A percentile compares a stretch with the other conserved stretches of the same genome.
These are phyloP conservation scores for Peromyscus attwateri DNA, from an alignment of 2,797 vertebrate genomes.

Conservation along the genomic window DNA sequence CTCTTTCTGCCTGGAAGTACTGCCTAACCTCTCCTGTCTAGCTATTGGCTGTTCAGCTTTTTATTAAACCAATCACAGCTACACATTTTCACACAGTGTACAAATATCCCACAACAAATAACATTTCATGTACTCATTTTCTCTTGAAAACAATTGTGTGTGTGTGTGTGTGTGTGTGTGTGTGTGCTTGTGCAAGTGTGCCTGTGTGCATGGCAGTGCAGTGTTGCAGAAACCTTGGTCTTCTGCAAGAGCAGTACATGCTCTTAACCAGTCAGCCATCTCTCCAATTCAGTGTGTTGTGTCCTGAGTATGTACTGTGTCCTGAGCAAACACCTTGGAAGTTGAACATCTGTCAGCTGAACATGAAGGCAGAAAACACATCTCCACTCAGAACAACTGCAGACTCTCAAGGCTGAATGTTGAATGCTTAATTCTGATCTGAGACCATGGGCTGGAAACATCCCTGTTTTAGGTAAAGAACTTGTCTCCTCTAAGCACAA, in stretches of 20 bases:
- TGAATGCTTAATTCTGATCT: conserved; percentile 36
- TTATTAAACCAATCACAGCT: not conserved
- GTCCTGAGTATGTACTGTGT: not conserved
- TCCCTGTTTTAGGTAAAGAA: conserved; percentile 30
- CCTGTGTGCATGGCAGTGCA: too few species aligned
- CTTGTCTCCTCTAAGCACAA: conserved; percentile 40
- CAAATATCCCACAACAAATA: not conserved
- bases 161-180: not conserved
- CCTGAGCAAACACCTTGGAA: conserved; percentile 15
- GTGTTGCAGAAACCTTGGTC: not conserved
- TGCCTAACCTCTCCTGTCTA: not conserved
- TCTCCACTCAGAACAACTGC: not conserved
- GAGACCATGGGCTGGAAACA: conserved; percentile 13
- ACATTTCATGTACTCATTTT: not conserved
- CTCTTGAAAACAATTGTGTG: not conserved
- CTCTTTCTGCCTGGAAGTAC: not conserved
- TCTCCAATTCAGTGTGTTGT: not conserved
- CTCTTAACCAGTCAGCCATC: not conserved
- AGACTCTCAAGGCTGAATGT: not conserved
- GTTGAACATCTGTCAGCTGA: conserved; percentile 20
- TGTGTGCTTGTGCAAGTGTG: too few species aligned
- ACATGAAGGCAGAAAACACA: not conserved
- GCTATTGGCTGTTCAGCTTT: not conserved
- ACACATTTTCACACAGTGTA: not conserved
- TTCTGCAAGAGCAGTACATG: not conserved